Percentiles rank a stretch among this genome's conserved stretches.
Conservation (phyloP, 2,888 invertebrate species). For the Microctonus brassicae region DNA sequence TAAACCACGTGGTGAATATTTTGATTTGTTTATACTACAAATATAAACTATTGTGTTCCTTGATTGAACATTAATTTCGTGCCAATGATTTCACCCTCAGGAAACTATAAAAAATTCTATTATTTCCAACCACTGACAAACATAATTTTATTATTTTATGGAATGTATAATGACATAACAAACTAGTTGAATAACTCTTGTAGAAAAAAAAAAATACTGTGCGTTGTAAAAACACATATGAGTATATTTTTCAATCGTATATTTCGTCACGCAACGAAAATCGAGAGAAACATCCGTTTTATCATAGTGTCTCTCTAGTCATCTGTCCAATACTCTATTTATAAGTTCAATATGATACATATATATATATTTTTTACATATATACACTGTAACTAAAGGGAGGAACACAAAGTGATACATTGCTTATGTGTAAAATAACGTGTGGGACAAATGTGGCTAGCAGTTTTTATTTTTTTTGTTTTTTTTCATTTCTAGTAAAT, state of each 20-base stretch:
- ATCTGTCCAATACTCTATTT: not conserved
- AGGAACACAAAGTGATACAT: not conserved
- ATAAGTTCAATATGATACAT: not conserved
- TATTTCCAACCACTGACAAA: not conserved
- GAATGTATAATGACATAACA: not conserved
- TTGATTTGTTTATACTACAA: too few relatives aligned
- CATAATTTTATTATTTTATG: not conserved
- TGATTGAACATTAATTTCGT: too few relatives aligned
- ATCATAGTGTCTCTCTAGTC: not conserved
- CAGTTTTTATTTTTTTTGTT: not conserved
- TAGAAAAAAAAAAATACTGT: not conserved
- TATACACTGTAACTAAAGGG: not conserved
- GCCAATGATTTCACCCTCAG: too few relatives aligned
- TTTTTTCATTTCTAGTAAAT: too few relatives aligned
- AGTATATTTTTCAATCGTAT: slow-evolving; percentile 43
- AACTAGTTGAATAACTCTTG: too few relatives aligned
- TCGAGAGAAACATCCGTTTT: not conserved
- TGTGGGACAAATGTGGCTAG: not conserved
- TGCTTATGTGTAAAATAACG: not conserved
- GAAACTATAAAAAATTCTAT: too few relatives aligned
- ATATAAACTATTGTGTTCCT: too few relatives aligned
- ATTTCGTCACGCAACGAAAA: not conserved
- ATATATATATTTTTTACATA: not conserved
- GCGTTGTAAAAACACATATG: not conserved
- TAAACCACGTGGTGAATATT: too few relatives aligned